A percentile compares a stretch with the other conserved stretches of the same genome.
Evolutionary conservation across 2,113 vertebrate species (phyloP).

Genomic region (Herpailurus yagouaroundi): DNA sequence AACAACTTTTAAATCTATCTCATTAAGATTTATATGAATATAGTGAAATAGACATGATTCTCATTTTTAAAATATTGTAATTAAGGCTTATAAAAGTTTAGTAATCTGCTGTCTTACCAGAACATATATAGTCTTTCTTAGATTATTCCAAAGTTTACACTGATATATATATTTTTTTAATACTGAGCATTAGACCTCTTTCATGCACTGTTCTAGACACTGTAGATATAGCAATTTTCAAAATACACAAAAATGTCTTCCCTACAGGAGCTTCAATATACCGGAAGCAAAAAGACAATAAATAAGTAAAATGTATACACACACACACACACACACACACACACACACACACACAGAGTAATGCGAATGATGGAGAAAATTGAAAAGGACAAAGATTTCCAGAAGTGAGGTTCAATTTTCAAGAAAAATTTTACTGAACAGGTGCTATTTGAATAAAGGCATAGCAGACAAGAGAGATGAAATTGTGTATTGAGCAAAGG

Average conservation of each 20-base stretch:
- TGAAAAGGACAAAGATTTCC: neutral
- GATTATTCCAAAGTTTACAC: neutral
- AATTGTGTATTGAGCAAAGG: neutral
- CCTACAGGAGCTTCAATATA: neutral
- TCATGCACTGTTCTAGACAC: neutral
- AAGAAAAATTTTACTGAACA: neutral
- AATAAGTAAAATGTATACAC: neutral
- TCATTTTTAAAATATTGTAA: neutral
- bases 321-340: no score
- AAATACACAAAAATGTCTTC: neutral
- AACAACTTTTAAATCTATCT: neutral
- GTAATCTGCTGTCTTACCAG: neutral
- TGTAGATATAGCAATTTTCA: neutral
- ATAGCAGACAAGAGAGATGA: neutral
- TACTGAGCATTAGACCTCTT: neutral
- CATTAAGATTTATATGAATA: neutral
- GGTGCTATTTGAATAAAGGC: neutral
- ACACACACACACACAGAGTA: fast-evolving
- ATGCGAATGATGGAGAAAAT: neutral
- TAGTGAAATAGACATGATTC: neutral
- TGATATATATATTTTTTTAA: neutral
- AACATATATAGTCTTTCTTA: neutral
- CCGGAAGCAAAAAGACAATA: neutral
- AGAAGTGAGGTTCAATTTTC: neutral
- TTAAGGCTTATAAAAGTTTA: neutral